Evolutionary conservation across 1,140 invertebrate genomes (phyloP).

Genomic region (Meloidogyne floridensis): DNA sequence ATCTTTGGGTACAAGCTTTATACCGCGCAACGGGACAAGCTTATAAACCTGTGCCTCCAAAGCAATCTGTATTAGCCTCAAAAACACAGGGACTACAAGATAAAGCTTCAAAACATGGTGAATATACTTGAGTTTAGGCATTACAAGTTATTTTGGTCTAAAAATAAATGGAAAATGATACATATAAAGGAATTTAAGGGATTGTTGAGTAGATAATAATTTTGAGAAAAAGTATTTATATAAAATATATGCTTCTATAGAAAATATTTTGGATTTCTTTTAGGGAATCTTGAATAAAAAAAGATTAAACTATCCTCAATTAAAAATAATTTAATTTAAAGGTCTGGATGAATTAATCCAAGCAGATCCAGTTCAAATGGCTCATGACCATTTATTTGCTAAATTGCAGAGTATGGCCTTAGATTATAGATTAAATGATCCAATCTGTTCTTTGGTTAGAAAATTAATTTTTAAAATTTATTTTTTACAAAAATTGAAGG

Average conservation of each 20-base stretch:
- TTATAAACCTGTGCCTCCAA: slow-evolving; percentile 92
- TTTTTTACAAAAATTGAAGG: slow-evolving; percentile 64
- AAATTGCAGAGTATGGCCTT: slow-evolving; percentile 86
- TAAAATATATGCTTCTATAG: not conserved
- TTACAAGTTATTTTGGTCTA: too few relatives aligned
- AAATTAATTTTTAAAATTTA: slow-evolving; percentile 58
- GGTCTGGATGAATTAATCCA: slow-evolving; percentile 94
- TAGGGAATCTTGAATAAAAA: too few relatives aligned
- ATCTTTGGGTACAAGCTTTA: slow-evolving; percentile 93
- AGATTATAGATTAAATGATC: slow-evolving; percentile 92
- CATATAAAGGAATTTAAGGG: too few relatives aligned
- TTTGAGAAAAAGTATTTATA: too few relatives aligned
- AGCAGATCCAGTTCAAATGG: slow-evolving; percentile 93
- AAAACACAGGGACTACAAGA: slow-evolving; percentile 72
- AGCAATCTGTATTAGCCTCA: slow-evolving; percentile 66
- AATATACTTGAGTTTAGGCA: too few relatives aligned
- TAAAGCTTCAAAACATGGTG: slow-evolving; percentile 78
- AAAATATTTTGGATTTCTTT: not conserved
- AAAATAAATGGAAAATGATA: too few relatives aligned
- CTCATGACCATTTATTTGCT: slow-evolving; percentile 88
- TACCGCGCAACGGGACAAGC: slow-evolving; percentile 97
- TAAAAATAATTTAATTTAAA: slow-evolving; percentile 67
- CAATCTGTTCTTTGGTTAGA: slow-evolving; percentile 87
- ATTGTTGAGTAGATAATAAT: too few relatives aligned
- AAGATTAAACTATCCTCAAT: not conserved